Conservation (phyloP, 64 coral and sea anemone species). For the Platygyra sinensis region DNA sequence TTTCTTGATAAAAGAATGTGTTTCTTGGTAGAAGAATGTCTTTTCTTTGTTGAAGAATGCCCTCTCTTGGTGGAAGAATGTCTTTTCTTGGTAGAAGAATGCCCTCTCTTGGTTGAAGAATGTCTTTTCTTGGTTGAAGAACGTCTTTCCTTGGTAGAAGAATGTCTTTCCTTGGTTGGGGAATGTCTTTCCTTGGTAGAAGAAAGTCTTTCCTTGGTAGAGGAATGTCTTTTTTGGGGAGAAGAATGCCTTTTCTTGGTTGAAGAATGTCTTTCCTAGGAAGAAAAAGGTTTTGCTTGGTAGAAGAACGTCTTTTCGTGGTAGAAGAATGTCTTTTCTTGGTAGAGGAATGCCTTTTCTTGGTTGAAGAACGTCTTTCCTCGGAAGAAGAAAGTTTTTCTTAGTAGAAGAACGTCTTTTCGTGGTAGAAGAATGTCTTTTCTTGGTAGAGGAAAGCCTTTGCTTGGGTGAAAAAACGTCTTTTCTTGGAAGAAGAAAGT, state of each 20-base stretch:
- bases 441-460: no score
- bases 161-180: not conserved
- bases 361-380: no score
- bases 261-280: not conserved
- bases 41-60: no score
- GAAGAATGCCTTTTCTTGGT: not conserved
- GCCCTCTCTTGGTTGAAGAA: not conserved
- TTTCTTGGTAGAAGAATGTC: no score
- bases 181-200: not conserved
- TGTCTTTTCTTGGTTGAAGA: conserved; percentile 6
- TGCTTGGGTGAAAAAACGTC: no score
- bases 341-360: no score
- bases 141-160: not conserved
- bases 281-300: not conserved
- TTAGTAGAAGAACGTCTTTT: no score
- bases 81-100: not conserved
- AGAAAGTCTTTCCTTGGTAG: no score
- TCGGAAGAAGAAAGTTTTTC: no score
- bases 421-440: no score
- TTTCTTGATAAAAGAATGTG: not conserved
- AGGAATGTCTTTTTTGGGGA: no score
- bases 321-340: conserved; percentile 1
- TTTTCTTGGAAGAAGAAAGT: no score
- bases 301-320: conserved; percentile 3
- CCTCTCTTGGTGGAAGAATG: not conserved